Evolutionary conservation across 1,140 invertebrate genomes (phyloP).

Genomic region (Tetragonula clypearis): DNA sequence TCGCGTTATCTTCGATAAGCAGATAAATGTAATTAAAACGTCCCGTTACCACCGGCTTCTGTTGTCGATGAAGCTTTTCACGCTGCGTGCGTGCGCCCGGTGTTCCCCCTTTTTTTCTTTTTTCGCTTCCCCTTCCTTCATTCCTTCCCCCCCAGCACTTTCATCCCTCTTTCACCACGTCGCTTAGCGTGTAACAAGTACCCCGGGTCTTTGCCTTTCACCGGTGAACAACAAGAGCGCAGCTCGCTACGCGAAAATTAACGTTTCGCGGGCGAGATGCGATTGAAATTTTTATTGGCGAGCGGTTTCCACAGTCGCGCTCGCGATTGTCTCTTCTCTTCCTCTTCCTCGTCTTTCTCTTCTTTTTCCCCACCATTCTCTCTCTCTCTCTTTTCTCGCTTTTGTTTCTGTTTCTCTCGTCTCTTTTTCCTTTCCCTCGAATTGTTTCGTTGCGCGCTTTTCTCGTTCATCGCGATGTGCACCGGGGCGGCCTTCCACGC

Average conservation of each 20-base stretch:
- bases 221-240: background rate
- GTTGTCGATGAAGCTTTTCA: background rate
- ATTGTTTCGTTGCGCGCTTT: background rate
- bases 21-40: background rate
- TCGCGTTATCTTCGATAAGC: background rate
- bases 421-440: background rate
- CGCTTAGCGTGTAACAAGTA: background rate
- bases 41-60: background rate
- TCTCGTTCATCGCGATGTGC: conserved; percentile 8
- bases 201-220: background rate
- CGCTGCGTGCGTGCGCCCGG: background rate
- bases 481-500: background rate
- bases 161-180: background rate
- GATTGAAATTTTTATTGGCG: conserved; percentile 1
- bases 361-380: too few species aligned
- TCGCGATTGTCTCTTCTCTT: background rate
- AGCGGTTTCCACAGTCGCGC: background rate
- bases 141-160: background rate
- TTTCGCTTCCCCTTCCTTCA: too few species aligned
- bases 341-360: too few species aligned
- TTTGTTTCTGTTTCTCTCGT: background rate
- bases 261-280: background rate
- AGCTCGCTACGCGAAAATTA: background rate
- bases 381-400: background rate
- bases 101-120: background rate